Conservation (phyloP, 2,888 invertebrate genomes). For the Cremastinae sp. region DNA sequence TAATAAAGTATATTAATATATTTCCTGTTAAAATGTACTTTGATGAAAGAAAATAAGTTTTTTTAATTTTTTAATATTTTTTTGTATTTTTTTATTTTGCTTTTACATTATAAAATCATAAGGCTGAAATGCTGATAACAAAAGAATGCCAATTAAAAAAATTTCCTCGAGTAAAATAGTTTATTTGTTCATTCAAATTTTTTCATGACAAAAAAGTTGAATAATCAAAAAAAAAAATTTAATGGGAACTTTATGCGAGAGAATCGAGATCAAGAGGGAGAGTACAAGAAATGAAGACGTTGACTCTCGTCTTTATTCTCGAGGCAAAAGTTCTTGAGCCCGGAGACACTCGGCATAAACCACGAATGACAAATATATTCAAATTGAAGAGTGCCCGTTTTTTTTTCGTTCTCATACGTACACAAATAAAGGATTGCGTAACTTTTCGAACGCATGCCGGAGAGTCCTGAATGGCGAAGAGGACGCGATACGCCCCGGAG, state of each 20-base stretch:
- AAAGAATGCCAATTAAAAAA: too few relatives aligned
- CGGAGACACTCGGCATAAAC: constrained; percentile 30
- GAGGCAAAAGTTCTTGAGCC: constrained; percentile 22
- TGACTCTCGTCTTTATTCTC: constrained; percentile 16
- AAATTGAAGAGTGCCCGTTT: constrained; percentile 52
- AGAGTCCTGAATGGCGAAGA: constrained; percentile 15
- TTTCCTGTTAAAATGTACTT: too few relatives aligned
- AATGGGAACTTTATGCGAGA: background rate
- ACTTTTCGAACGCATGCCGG: constrained; percentile 24
- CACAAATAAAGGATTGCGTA: constrained; percentile 32
- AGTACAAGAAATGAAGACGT: constrained; percentile 15
- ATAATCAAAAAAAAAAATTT: too few relatives aligned
- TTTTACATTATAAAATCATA: too few relatives aligned
- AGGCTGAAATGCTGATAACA: too few relatives aligned
- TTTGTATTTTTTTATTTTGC: too few relatives aligned
- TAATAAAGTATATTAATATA: too few relatives aligned
- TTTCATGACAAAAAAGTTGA: too few relatives aligned
- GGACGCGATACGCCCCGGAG: constrained; percentile 47
- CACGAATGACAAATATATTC: constrained; percentile 58
- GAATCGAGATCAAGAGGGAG: constrained; percentile 5
- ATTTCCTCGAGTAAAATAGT: too few relatives aligned
- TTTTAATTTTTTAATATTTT: too few relatives aligned
- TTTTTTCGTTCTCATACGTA: constrained; percentile 6
- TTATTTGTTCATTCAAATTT: too few relatives aligned
- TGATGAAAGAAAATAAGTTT: too few relatives aligned